Evolutionary conservation across 2,888 invertebrate genomes (phyloP), one percentile per base, ranked within the genome.

Genomic region (Ellobium chinense): DNA sequence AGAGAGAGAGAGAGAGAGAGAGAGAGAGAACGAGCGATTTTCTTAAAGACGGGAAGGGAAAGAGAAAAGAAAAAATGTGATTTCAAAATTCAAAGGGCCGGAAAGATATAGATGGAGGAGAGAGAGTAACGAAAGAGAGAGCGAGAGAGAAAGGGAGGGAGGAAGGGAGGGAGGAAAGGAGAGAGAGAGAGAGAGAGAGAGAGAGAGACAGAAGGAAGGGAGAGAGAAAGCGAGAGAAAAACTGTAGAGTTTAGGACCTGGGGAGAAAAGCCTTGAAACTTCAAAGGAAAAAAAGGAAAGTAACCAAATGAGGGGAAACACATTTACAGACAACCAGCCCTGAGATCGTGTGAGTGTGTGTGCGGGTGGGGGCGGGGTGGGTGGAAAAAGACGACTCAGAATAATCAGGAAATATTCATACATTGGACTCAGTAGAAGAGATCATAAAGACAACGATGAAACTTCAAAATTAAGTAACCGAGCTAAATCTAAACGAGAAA

Each of bases 141-240:
- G 37, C 18, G 21, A 68, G 68, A 36, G 37, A 36, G 68, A 36
- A n/a, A 68, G 37, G 36, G 68, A 68, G 68, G 29, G 37, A 36
- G 27, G 29, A n/a, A 68, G 68, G 29, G 36, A 18, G 27, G 36
- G n/a, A n/a, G 37, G 24, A 68, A 24, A 21, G 36, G 68, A 36
- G 68, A 36, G 21, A 3, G 18, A 21, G 9, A 9, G 36, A 68
- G 34, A 68, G 37, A 36, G 21, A 36, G 34, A 68, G 68, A 68
- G 68, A 21, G 37, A 36, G 37, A 68, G 46, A 18, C 46, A 12
- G 46, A 18, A 46, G 7, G 46, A 46, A 46, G 46, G 18, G 7
- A 46, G 46, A 46, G 46, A 46, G 46, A 46, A 12, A 46, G 46
- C 18, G 46, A 46, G 7, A 46, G 18, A 46, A 12, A 46, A 46